Evolutionary conservation across 2,113 vertebrate species (phyloP), one percentile per base, ranked within the genome.

Genomic region (Brienomyrus longianalis): DNA sequence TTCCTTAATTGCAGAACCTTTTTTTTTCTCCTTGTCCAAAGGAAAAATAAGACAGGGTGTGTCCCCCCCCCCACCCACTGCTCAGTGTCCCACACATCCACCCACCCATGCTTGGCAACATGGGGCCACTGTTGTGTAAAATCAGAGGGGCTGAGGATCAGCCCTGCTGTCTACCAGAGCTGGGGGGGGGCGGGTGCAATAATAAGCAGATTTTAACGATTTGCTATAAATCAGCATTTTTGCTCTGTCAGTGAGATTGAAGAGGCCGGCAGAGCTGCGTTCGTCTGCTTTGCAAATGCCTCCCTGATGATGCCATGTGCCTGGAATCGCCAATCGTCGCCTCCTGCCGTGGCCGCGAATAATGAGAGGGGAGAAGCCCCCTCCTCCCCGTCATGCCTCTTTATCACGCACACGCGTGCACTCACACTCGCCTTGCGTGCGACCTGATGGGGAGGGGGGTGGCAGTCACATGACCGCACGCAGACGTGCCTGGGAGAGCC

Each of bases 131-230:
- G 95, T 94, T 93, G 95, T 96, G 95, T 94, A 96, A 96, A 96
- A 96, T 96, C 95, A 96, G 95, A 92, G 94, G 95, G 95, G 94
- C 95, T 95, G 95, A 94, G 94, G 83, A 90, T 80, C 47, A 90
- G 89, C 90, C 89, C n/a, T 66, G 54, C 52, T 84, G 90, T 43
- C 47, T 51, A 87, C 88, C 90, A 92, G 89, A 88, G 90, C 91
- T 83, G 80, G 90, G 87, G 47, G 94, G 94, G 95, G 95, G 95
- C 94, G 94, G 88, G 95, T 93, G 94, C 96, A 96, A 96, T 96
- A 97, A 97, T 97, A 98, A 97, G 96, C 97, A 97, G 95, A 96
- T 96, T 97, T 97, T 97, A 97, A 97, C 97, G 97, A 97, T 96
- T 95, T 97, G 95, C 96, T 96, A 97, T 98, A 97, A 97, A 97